Percentiles rank a stretch among this genome's conserved stretches.
Conservation (phyloP, 2,888 invertebrate species). For the Poecilus cupreus region DNA sequence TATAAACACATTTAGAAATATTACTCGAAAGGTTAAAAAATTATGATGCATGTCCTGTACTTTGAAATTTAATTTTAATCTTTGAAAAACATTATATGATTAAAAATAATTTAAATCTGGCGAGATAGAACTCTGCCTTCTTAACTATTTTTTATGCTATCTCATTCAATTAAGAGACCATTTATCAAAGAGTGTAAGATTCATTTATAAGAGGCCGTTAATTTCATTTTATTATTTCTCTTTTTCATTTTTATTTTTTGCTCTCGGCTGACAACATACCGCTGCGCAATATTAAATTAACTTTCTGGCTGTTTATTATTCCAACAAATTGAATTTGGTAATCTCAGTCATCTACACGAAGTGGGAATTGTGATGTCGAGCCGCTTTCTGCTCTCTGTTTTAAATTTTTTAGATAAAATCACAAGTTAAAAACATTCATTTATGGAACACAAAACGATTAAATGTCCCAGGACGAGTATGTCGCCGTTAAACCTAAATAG, state of each 20-base stretch:
- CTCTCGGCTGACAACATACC: constrained; percentile 20
- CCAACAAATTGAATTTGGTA: constrained; percentile 45
- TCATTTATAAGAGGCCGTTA: constrained; percentile 33
- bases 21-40: too few relatives aligned
- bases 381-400: constrained; percentile 4
- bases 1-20: too few relatives aligned
- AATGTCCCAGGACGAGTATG: not conserved
- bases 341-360: constrained; percentile 41
- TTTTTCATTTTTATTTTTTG: constrained; percentile 28
- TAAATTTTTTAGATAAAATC: constrained; percentile 37
- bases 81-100: not conserved
- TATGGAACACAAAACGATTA: constrained; percentile 13
- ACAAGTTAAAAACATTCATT: constrained; percentile 17
- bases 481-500: not conserved
- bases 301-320: constrained; percentile 43
- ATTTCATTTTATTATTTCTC: constrained; percentile 38
- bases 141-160: constrained; percentile 29
- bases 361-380: constrained; percentile 33
- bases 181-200: constrained; percentile 44
- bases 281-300: constrained; percentile 38
- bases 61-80: too few relatives aligned
- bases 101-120: constrained; percentile 27
- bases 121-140: constrained; percentile 3
- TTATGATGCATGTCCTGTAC: too few relatives aligned
- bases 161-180: constrained; percentile 42